Percentiles rank a stretch among this genome's conserved stretches.
Conservation (phyloP, 2,888 invertebrate species). For the Spisula solida region DNA sequence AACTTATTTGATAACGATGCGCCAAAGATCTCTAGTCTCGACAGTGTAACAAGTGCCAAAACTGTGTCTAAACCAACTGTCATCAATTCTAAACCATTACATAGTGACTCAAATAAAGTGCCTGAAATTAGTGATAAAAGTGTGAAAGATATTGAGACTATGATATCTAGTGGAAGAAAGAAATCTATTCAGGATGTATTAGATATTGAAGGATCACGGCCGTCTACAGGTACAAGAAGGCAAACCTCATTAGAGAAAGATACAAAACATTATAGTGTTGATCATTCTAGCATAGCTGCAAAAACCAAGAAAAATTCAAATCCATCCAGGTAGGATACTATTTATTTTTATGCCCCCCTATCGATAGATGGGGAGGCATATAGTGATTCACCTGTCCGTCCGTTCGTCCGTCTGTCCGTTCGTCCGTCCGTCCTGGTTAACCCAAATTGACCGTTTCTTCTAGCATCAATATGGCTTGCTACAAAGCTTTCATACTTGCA, state of each 20-base stretch:
- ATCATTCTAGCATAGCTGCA: conserved; percentile 76
- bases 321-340: background rate
- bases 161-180: conserved; percentile 63
- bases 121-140: conserved; percentile 42
- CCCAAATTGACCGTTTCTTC: too few species aligned
- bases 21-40: conserved; percentile 63
- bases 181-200: conserved; percentile 76
- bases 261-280: conserved; percentile 74
- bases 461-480: too few species aligned
- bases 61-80: conserved; percentile 50
- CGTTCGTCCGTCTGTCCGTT: too few species aligned
- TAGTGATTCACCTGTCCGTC: too few species aligned
- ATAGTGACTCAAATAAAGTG: conserved; percentile 17
- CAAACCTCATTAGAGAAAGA: conserved; percentile 71
- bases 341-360: too few species aligned
- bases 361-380: too few species aligned
- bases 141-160: conserved; percentile 68
- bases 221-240: conserved; percentile 55
- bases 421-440: too few species aligned
- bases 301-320: conserved; percentile 42
- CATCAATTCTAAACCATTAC: conserved; percentile 60
- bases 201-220: conserved; percentile 62
- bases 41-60: conserved; percentile 53
- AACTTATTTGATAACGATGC: conserved; percentile 68
- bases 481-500: too few species aligned